Conservation (phyloP, 35 echinoderm and acorn worm genomes). For the Anneissia japonica region DNA sequence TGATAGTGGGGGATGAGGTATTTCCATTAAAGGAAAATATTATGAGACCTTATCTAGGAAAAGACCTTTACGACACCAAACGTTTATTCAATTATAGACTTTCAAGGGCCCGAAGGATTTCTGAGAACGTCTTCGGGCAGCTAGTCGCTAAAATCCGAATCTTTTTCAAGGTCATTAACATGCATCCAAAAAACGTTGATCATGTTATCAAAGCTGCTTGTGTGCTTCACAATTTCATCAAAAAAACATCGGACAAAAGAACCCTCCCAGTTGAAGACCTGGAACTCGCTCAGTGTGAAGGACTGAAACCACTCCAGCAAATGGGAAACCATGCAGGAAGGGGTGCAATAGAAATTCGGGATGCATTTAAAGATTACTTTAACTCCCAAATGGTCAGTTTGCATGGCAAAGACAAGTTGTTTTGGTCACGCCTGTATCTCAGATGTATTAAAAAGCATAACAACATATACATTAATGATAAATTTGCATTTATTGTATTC, state of each 20-base stretch:
- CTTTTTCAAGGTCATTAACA: not conserved
- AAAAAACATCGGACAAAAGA: too few species aligned
- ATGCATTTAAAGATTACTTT: constrained; percentile 13
- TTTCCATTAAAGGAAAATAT: constrained; percentile 31
- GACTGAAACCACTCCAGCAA: too few species aligned
- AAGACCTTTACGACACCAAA: not conserved
- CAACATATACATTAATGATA: too few species aligned
- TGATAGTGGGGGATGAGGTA: constrained; percentile 26
- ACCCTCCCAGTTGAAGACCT: too few species aligned
- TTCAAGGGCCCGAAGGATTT: not conserved
- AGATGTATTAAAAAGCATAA: too few species aligned
- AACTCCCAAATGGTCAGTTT: constrained; percentile 9
- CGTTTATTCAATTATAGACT: not conserved
- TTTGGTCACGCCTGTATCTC: too few species aligned
- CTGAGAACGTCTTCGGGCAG: not conserved
- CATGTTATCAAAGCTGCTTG: not conserved
- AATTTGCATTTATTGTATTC: too few species aligned
- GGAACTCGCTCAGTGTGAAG: too few species aligned
- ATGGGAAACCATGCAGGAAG: too few species aligned
- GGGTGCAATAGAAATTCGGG: not conserved
- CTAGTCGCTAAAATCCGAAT: not conserved
- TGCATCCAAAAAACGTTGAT: not conserved
- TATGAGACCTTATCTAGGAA: constrained; percentile 19
- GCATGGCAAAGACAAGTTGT: not conserved
- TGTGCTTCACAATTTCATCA: too few species aligned